These are phyloP conservation scores for Thereva unica DNA, from an alignment of 2,888 invertebrate genomes.

Conservation along the genomic window DNA sequence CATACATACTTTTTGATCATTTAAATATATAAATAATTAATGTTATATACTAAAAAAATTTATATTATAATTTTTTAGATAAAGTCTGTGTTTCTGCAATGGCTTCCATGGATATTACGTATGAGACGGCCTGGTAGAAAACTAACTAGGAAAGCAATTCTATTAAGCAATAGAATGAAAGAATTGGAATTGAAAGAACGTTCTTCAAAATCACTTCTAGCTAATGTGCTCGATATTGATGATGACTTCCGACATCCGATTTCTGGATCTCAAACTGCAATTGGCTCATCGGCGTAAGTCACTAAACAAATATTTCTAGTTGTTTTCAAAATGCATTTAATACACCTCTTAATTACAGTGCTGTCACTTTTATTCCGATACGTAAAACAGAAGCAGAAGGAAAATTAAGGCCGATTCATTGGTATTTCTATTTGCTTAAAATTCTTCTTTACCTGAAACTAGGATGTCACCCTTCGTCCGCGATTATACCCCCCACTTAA, in stretches of 20 bases:
- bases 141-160: constrained; percentile 85
- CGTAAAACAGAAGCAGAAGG: too few relatives aligned
- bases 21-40: not conserved
- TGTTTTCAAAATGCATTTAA: not conserved
- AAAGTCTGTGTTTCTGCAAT: constrained; percentile 92
- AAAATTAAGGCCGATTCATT: too few relatives aligned
- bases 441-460: too few relatives aligned
- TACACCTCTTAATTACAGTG: too few relatives aligned
- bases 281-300: constrained; percentile 67
- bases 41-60: not conserved
- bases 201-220: constrained; percentile 89
- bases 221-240: constrained; percentile 94
- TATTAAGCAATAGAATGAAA: constrained; percentile 89
- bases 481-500: too few relatives aligned
- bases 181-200: constrained; percentile 92
- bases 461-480: too few relatives aligned
- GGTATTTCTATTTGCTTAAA: too few relatives aligned
- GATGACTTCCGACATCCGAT: constrained; percentile 87
- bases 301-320: not conserved
- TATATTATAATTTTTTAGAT: constrained; percentile 66
- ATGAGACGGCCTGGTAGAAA: constrained; percentile 97
- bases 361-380: too few relatives aligned
- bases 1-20: constrained; percentile 1
- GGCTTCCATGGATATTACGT: constrained; percentile 94
- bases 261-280: constrained; percentile 62